Evolutionary conservation across 1,140 invertebrate genomes (phyloP), one percentile per base, ranked within the genome.

Genomic region (Protaetia brevitarsis): DNA sequence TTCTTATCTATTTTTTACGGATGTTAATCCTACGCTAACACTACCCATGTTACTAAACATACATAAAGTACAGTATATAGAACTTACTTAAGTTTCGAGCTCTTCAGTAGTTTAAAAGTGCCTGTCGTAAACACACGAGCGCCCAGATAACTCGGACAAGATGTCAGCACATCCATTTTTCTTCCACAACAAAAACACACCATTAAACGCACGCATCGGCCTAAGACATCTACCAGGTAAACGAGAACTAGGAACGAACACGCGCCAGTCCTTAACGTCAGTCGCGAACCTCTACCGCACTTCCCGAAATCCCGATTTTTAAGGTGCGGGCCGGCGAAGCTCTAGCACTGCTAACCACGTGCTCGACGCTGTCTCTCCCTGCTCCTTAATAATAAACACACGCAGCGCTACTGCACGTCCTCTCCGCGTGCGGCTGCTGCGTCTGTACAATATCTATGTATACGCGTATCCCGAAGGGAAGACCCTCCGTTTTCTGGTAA

Each of bases 221-320:
- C 31, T 8, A 2, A 8, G 13, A 8, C 31, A 34, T 34, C 8
- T 23, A 16, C 26, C 41, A 51, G 41, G 41, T 51, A 23, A 23
- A 51, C 11, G 41, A 51, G 31, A 2, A 34, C 8, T 34, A 51
- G 26, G 13, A 4, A 23, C n/a, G 8, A 51, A 10, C 41, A 19
- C 41, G 19, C 41, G 16, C 19, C 41, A 23, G 2, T 19, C 1
- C 3, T 21, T 10, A 23, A 51, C 16, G 41, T 23, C 19, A 51
- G 19, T 13, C 13, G n/a, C 37, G 37, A 5, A 13, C n/a, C 37
- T 41, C 37, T n/a, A 41, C 37, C 37, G 13, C 11, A 16, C n/a
- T 16, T 13, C 41, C 41, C 16, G 41, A 51, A 51, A 51, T 51
- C 41, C 41, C 41, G 41, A 51, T 51, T 51, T 51, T 51, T 51